Base-by-base conservation (phyloP, 1,140 invertebrate species). In the Yoshiicerus persimilis region DNA sequence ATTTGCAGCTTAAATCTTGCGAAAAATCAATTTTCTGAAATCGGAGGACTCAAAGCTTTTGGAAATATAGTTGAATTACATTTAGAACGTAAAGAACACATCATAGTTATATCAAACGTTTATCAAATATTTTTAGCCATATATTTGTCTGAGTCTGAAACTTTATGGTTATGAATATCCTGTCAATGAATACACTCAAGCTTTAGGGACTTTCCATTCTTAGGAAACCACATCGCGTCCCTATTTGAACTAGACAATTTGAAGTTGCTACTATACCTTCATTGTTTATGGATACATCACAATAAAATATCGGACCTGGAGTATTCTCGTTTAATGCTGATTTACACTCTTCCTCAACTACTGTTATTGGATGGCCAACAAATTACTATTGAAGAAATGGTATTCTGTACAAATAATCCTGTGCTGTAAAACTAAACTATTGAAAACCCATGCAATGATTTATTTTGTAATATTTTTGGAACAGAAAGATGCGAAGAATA, bases 291-390 rank as follows among this genome's bases (percentile, higher is more conserved):
- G n/a, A 75, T 90, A 8, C 34, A 86, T 11, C 87, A 87, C 3
- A 90, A 90, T 86, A 84, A 86, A 36, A 70, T 86, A 38, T 38
- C 23, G 1, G 9, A 47, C 9, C 9, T 88, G 25, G 87, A 66
- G 10, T n/a, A 85, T 39, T 75, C 66, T 47, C 70, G 87, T 38
- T 9, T 34, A 2, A 86, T 90, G 77, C 16, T 88, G 0, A 87
- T 90, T 25, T 75, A 30, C 36, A 86, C 32, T 5, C 10, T 90
- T 0, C 86, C 87, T 56, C 89, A 88, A 87, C 2, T 90, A 1
- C 23, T 70, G 23, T 83, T 16, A 13, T 34, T 89, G n/a, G 87
- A 89, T 38, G 86, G 70, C 10, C 13, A 84, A 25, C 11, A 70
- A 16, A 41, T 89, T 23, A 56, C n/a, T 16, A 41, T 87, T 1